These are phyloP conservation scores for Xestia rhomboidea DNA, from an alignment of 2,888 invertebrate genomes.

Conservation along the genomic window DNA sequence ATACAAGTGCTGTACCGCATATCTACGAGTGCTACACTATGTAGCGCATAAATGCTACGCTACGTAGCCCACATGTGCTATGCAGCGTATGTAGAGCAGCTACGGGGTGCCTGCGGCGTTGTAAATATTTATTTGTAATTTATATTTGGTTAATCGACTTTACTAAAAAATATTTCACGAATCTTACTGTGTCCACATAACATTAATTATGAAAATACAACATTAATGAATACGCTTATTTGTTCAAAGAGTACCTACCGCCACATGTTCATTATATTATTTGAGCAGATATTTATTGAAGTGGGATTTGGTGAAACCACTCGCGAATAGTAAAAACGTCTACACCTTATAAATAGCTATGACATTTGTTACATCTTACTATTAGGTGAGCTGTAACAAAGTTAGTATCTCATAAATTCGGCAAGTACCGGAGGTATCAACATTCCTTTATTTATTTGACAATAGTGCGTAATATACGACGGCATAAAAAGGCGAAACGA, in stretches of 20 bases:
- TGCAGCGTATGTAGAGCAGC: no score
- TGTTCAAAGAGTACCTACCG: background rate
- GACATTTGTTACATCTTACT: conserved; percentile 43
- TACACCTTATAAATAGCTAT: conserved; percentile 16
- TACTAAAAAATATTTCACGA: conserved; percentile 7
- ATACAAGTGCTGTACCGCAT: background rate
- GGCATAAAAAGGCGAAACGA: conserved; percentile 71
- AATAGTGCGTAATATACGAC: conserved; percentile 72
- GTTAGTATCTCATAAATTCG: conserved; percentile 62
- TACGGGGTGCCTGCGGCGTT: background rate
- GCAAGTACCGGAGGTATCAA: conserved; percentile 57
- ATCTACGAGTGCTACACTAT: background rate
- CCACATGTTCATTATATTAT: background rate
- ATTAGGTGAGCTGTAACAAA: conserved; percentile 48
- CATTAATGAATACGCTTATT: conserved; percentile 15
- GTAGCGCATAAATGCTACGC: background rate
- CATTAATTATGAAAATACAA: background rate
- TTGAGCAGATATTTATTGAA: conserved; percentile 4
- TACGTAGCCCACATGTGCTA: background rate
- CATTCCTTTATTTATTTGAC: conserved; percentile 70
- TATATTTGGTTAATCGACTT: conserved; percentile 5
- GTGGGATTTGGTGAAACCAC: conserved; percentile 21
- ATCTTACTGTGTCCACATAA: conserved; percentile 1
- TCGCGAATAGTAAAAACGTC: conserved; percentile 30
- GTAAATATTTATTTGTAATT: background rate